A percentile compares a stretch with the other conserved stretches of the same genome.
phyloP scores from a whole-genome alignment of 2,888 invertebrate species.

The Suillia variegata region DNA sequence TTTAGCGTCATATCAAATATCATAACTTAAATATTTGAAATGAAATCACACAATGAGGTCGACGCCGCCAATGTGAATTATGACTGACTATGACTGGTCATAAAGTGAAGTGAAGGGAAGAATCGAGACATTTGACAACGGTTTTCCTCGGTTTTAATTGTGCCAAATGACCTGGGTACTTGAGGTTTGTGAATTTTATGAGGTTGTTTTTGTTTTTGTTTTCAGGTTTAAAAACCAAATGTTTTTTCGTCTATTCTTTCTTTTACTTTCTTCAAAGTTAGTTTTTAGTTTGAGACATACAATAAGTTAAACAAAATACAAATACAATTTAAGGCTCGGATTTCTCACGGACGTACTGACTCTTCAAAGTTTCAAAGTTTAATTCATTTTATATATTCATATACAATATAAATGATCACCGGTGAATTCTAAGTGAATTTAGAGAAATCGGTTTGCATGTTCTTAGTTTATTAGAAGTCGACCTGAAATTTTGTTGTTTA shows the following conservation, averaged over 20 bases:
- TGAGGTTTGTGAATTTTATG: neutral
- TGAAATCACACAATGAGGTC: neutral
- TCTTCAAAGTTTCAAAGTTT: too few species aligned
- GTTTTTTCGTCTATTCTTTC: neutral
- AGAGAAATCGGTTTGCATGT: too few species aligned
- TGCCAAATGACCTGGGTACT: conserved; percentile 1
- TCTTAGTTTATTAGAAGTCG: too few species aligned
- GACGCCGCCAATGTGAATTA: conserved; percentile 4
- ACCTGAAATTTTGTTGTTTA: too few species aligned
- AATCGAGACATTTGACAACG: too few species aligned
- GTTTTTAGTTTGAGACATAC: neutral
- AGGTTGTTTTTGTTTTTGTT: neutral
- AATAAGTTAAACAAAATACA: too few species aligned
- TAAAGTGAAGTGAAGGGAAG: neutral
- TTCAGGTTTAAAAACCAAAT: too few species aligned
- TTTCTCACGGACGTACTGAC: too few species aligned
- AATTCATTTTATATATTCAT: too few species aligned
- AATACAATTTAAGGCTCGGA: too few species aligned
- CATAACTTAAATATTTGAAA: conserved; percentile 5
- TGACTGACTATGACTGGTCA: neutral
- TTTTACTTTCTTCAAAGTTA: neutral
- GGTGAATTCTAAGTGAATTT: too few species aligned
- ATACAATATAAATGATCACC: too few species aligned
- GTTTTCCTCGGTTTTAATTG: neutral
- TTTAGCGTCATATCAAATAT: conserved; percentile 19